These are phyloP conservation scores for Myathropa florea DNA, from an alignment of 2,888 invertebrate species.

Conservation along the genomic window DNA sequence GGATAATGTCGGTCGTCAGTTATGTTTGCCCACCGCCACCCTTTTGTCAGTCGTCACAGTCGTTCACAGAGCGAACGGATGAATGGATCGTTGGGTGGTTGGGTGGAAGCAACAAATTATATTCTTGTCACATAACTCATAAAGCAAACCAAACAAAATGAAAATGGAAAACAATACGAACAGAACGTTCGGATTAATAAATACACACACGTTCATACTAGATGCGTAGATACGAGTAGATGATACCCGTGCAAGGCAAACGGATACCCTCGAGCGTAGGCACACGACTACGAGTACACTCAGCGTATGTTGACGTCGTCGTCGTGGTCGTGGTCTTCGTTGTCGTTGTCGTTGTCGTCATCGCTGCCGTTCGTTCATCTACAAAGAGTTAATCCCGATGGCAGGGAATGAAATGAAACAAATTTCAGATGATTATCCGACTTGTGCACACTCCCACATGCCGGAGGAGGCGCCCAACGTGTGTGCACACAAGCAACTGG, in stretches of 20 bases:
- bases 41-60: background rate
- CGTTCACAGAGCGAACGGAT: background rate
- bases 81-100: background rate
- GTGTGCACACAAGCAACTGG: slow-evolving; percentile 15
- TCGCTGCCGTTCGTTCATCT: slow-evolving; percentile 2
- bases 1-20: slow-evolving; percentile 45
- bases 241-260: slow-evolving; percentile 10
- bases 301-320: background rate
- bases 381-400: slow-evolving; percentile 44
- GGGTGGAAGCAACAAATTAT: slow-evolving; percentile 40
- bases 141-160: slow-evolving; percentile 47
- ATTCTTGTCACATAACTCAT: slow-evolving; percentile 58
- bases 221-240: slow-evolving; percentile 7
- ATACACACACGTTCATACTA: background rate
- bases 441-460: background rate
- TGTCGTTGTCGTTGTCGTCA: background rate
- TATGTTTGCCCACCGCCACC: slow-evolving; percentile 4
- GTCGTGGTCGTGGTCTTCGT: background rate
- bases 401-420: slow-evolving; percentile 36
- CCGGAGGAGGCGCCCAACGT: background rate
- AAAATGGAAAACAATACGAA: slow-evolving; percentile 44
- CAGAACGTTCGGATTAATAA: slow-evolving; percentile 24
- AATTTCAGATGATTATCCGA: slow-evolving; percentile 41
- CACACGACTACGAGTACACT: too few species aligned
- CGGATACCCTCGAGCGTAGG: background rate